Evolutionary conservation across 2,113 vertebrate species (phyloP).

Genomic region (Nesoenas mayeri): DNA sequence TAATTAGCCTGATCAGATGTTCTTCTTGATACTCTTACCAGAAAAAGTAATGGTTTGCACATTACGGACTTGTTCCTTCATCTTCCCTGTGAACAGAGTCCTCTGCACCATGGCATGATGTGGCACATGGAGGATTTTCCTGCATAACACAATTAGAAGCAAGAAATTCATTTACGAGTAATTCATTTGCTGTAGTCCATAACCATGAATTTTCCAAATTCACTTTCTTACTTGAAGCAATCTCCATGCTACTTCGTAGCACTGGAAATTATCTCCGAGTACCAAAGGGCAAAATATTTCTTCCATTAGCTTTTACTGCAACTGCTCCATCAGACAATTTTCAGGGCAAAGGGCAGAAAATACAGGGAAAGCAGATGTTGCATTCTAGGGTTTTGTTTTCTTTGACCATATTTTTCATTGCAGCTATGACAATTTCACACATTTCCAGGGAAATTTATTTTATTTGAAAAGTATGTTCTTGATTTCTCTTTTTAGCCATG

Average conservation of each 20-base stretch:
- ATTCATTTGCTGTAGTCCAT: neutral
- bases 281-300: neutral
- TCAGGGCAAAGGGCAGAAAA: neutral
- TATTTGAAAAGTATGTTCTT: slow-evolving; percentile 40
- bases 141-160: neutral
- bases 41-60: neutral
- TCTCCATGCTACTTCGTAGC: neutral
- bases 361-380: neutral
- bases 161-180: neutral
- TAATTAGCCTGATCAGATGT: neutral
- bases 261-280: neutral
- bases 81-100: neutral
- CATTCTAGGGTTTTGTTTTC: neutral
- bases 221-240: neutral
- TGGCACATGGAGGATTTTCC: neutral
- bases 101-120: too few relatives aligned
- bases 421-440: neutral
- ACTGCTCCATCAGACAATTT: neutral
- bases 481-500: slow-evolving; percentile 41
- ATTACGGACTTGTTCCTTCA: neutral
- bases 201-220: neutral
- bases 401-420: neutral
- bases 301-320: neutral
- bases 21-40: neutral
- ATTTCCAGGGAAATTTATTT: slow-evolving; percentile 22